Conservation (phyloP, 37 sponge, comb jelly and placozoan genomes). For the Eunapius fragilis region DNA sequence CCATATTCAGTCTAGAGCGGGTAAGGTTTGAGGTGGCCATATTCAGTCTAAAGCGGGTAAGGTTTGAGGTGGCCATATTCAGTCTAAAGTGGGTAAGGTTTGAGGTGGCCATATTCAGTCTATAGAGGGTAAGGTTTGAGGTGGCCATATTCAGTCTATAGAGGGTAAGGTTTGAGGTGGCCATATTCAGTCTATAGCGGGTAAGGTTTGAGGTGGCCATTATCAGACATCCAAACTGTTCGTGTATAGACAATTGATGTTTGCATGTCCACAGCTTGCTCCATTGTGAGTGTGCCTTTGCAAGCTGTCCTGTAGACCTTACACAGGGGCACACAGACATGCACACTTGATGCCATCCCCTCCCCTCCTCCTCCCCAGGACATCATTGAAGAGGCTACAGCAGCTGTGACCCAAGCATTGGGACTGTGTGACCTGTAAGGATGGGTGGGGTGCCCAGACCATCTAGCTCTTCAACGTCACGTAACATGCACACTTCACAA, state of each 20-base stretch:
- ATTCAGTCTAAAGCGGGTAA: conserved; percentile 80
- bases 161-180: conserved; percentile 38
- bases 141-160: conserved; percentile 83
- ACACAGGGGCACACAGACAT: background rate
- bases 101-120: conserved; percentile 65
- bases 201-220: conserved; percentile 22
- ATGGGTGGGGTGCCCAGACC: conserved; percentile 7
- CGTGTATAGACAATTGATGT: background rate
- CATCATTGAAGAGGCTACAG: conserved; percentile 44
- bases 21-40: conserved; percentile 55
- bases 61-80: conserved; percentile 56
- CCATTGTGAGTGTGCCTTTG: background rate
- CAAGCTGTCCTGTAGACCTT: background rate
- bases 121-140: conserved; percentile 60
- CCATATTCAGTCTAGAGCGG: conserved; percentile 79
- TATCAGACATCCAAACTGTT: background rate
- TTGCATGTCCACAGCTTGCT: too few species aligned
- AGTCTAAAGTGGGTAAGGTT: conserved; percentile 73
- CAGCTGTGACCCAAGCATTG: conserved; percentile 27
- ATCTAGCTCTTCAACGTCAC: background rate
- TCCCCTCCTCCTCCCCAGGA: conserved; percentile 42
- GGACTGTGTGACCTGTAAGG: conserved; percentile 41
- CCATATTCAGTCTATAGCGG: conserved; percentile 78
- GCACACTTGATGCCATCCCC: background rate
- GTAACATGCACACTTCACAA: background rate